These are phyloP conservation scores for Apis laboriosa DNA, from an alignment of 1,140 invertebrate species.

Conservation along the genomic window DNA sequence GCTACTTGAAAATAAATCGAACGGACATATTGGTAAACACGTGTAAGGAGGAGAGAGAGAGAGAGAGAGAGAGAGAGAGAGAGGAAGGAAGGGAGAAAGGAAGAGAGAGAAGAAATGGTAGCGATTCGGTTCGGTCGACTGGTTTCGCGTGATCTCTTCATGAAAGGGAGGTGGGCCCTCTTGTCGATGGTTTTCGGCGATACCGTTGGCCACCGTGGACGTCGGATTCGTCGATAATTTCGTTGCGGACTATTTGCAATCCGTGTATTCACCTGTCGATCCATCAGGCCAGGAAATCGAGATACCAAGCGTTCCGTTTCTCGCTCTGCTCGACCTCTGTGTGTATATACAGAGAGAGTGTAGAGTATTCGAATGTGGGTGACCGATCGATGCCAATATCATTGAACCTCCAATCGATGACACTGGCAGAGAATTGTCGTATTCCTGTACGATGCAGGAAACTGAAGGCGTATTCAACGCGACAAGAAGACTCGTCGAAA, in stretches of 20 bases:
- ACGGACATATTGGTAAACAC: slow-evolving; percentile 38
- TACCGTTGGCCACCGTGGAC: slow-evolving; percentile 58
- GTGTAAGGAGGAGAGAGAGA: not conserved
- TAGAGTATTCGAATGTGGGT: too few relatives aligned
- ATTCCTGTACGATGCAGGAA: too few relatives aligned
- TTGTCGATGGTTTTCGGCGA: slow-evolving; percentile 54
- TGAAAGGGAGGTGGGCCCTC: slow-evolving; percentile 44
- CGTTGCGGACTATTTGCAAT: slow-evolving; percentile 62
- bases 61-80: not conserved
- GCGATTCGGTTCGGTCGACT: slow-evolving; percentile 48
- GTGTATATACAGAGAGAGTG: slow-evolving; percentile 10
- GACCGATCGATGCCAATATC: not conserved
- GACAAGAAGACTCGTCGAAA: too few relatives aligned
- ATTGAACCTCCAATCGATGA: too few relatives aligned
- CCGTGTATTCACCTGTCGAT: slow-evolving; percentile 67
- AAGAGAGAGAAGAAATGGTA: slow-evolving; percentile 36
- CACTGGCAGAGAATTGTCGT: too few relatives aligned
- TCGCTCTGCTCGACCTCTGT: slow-evolving; percentile 53
- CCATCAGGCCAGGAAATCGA: slow-evolving; percentile 55
- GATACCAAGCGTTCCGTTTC: slow-evolving; percentile 63
- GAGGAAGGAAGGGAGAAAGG: slow-evolving; percentile 3
- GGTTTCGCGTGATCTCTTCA: slow-evolving; percentile 58
- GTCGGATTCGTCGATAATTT: slow-evolving; percentile 65
- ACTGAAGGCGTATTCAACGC: too few relatives aligned
- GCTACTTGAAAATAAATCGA: slow-evolving; percentile 26